These are phyloP conservation scores for Zonitis immaculata DNA, from an alignment of 2,888 invertebrate species.

Conservation along the genomic window DNA sequence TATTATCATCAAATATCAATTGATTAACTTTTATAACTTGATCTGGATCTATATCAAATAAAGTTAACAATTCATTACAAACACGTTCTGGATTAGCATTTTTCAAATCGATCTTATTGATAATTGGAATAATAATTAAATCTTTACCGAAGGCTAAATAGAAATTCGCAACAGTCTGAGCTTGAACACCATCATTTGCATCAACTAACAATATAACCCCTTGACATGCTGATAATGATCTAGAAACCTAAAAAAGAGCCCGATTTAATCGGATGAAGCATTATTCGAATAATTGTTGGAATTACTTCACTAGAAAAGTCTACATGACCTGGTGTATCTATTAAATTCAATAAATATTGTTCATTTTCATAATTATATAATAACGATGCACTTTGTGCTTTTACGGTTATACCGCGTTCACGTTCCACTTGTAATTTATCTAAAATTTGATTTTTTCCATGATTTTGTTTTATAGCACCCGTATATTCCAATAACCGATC, in stretches of 20 bases:
- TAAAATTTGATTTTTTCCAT: slow-evolving; percentile 65
- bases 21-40: slow-evolving; percentile 66
- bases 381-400: slow-evolving; percentile 93
- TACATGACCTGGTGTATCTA: slow-evolving; percentile 98
- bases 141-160: slow-evolving; percentile 81
- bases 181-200: slow-evolving; percentile 94
- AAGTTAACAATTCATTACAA: slow-evolving; percentile 66
- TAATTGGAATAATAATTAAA: slow-evolving; percentile 79
- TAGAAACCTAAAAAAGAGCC: slow-evolving; percentile 61
- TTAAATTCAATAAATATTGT: slow-evolving; percentile 83
- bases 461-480: slow-evolving; percentile 67
- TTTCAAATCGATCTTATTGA: slow-evolving; percentile 96
- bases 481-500: slow-evolving; percentile 92
- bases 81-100: slow-evolving; percentile 84
- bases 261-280: too few species aligned
- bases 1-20: slow-evolving; percentile 1
- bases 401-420: slow-evolving; percentile 97
- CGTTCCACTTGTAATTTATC: slow-evolving; percentile 84
- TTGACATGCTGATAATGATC: slow-evolving; percentile 90
- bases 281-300: too few species aligned
- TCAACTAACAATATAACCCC: slow-evolving; percentile 93
- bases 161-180: slow-evolving; percentile 97
- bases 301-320: slow-evolving; percentile 93
- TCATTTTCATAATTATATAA: slow-evolving; percentile 66
- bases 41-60: slow-evolving; percentile 75